Percentiles rank a stretch among this genome's conserved stretches.
phyloP scores from a whole-genome alignment of 2,888 invertebrate species.

The Diaperis boleti region DNA sequence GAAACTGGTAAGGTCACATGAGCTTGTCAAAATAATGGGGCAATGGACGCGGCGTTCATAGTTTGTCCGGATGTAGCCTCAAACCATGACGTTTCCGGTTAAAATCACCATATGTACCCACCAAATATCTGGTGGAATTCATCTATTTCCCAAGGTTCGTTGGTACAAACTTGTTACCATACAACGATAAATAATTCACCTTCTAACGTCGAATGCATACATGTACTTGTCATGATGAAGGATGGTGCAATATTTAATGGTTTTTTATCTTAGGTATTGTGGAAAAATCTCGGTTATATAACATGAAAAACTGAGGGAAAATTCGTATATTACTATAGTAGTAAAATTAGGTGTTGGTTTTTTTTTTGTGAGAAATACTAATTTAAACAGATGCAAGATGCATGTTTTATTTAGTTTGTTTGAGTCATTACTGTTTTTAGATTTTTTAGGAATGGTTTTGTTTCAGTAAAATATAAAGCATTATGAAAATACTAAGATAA shows the following conservation, averaged over 20 bases:
- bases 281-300: slow-evolving; percentile 9
- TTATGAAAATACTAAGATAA: too few species aligned
- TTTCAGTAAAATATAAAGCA: too few species aligned
- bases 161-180: slow-evolving; percentile 2
- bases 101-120: slow-evolving; percentile 9
- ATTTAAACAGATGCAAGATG: too few species aligned
- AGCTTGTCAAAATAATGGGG: slow-evolving; percentile 38
- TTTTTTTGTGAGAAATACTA: too few species aligned
- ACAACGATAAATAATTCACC: slow-evolving; percentile 16
- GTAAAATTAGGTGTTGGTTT: too few species aligned
- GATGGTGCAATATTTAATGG: background rate
- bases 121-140: slow-evolving; percentile 28
- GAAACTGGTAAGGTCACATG: slow-evolving; percentile 13
- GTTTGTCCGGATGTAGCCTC: slow-evolving; percentile 14
- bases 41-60: slow-evolving; percentile 32
- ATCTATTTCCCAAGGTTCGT: slow-evolving; percentile 25
- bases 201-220: slow-evolving; percentile 11
- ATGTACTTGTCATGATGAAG: slow-evolving; percentile 14
- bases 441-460: too few species aligned
- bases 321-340: too few species aligned
- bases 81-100: slow-evolving; percentile 41
- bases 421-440: too few species aligned
- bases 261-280: slow-evolving; percentile 9
- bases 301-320: background rate
- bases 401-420: too few species aligned